These are phyloP conservation scores for Ciconia maguari DNA, from an alignment of 2,113 vertebrate genomes.

Conservation along the genomic window DNA sequence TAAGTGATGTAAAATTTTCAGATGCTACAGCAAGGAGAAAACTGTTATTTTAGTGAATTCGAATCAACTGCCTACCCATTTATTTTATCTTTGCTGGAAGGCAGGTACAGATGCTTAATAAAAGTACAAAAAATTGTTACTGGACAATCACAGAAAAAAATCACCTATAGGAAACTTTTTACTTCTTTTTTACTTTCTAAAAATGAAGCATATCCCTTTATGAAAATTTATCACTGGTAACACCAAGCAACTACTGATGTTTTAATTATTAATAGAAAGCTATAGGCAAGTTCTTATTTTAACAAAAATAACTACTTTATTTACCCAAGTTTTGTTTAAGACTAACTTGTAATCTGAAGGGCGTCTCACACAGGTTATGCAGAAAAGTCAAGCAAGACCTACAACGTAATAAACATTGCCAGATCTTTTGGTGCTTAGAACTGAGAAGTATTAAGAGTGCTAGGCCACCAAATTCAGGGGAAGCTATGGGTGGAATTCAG, in stretches of 20 bases:
- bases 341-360: background rate
- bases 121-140: background rate
- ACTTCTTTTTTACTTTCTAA: background rate
- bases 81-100: background rate
- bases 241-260: background rate
- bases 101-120: background rate
- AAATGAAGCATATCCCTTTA: background rate
- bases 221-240: background rate
- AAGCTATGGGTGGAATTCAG: background rate
- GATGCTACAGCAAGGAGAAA: background rate
- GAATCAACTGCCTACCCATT: background rate
- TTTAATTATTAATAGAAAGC: background rate
- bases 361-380: background rate
- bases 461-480: background rate
- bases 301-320: background rate
- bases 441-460: background rate
- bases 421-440: background rate
- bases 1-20: background rate
- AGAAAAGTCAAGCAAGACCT: background rate
- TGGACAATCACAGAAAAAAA: background rate
- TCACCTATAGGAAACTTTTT: background rate
- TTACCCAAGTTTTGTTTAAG: background rate
- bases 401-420: background rate
- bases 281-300: background rate
- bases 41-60: background rate